These are phyloP conservation scores for Pyrrhosoma nymphula DNA, from an alignment of 2,888 invertebrate genomes.

Conservation along the genomic window DNA sequence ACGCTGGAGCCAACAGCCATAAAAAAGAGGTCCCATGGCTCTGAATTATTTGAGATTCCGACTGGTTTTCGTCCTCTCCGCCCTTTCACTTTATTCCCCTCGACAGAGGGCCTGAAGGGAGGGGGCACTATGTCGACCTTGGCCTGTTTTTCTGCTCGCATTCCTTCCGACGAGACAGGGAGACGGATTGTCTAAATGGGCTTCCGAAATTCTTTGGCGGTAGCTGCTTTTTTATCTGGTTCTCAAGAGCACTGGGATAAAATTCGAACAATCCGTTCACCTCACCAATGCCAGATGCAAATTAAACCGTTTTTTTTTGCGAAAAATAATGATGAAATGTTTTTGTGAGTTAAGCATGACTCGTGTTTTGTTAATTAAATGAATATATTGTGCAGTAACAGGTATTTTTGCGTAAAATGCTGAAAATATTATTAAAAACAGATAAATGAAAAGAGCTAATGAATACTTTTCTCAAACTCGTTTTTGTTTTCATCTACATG, in stretches of 20 bases:
- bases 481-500: too few species aligned
- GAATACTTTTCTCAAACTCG: too few species aligned
- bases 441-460: too few species aligned
- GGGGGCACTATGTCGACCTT: not conserved
- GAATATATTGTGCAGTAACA: too few species aligned
- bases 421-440: too few species aligned
- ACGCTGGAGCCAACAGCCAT: not conserved
- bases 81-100: not conserved
- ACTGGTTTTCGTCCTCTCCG: not conserved
- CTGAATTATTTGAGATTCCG: not conserved
- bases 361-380: not conserved
- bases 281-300: not conserved
- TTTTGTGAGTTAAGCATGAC: not conserved
- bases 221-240: not conserved
- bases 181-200: not conserved
- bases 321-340: not conserved
- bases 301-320: not conserved
- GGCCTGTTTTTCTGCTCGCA: slow-evolving; percentile 22
- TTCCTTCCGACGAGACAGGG: not conserved
- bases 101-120: not conserved
- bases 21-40: not conserved
- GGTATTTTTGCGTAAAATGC: too few species aligned
- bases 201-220: slow-evolving; percentile 5
- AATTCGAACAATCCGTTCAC: not conserved
- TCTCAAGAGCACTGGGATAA: not conserved